phyloP scores from a whole-genome alignment of 2,113 vertebrate species.

The Grallaria varia region DNA sequence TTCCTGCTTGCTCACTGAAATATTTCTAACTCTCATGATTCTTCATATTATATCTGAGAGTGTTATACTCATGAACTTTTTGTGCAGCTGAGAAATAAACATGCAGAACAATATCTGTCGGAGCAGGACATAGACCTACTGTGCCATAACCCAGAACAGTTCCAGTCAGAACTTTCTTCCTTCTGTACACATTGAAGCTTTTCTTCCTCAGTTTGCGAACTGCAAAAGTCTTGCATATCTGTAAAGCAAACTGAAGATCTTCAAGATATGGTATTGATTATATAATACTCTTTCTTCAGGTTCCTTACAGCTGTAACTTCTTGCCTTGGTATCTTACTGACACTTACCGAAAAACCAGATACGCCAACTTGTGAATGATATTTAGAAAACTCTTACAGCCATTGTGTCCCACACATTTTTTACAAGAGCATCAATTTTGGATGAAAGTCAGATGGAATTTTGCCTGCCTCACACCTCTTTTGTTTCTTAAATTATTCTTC shows the following conservation, averaged over 20 bases:
- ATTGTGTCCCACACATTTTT: background rate
- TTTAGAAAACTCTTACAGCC: background rate
- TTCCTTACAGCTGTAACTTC: background rate
- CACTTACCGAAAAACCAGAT: background rate
- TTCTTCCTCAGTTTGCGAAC: background rate
- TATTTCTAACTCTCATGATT: background rate
- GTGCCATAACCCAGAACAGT: background rate
- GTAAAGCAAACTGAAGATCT: background rate
- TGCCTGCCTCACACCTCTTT: background rate
- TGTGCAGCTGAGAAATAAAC: background rate
- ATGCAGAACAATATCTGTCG: background rate
- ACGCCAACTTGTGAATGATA: background rate
- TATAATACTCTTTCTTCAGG: background rate
- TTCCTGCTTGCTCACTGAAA: background rate
- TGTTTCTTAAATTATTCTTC: background rate
- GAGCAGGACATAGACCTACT: background rate
- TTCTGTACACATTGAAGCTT: background rate
- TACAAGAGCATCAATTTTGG: background rate
- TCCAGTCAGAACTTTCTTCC: background rate
- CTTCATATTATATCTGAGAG: background rate
- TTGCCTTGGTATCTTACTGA: background rate
- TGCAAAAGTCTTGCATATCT: background rate
- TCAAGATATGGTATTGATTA: background rate
- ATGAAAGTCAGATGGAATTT: background rate
- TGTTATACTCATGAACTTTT: background rate